A percentile compares a stretch with the other conserved stretches of the same genome.
phyloP scores from a whole-genome alignment of 2,797 vertebrate genomes.

The Smutsia gigantea region DNA sequence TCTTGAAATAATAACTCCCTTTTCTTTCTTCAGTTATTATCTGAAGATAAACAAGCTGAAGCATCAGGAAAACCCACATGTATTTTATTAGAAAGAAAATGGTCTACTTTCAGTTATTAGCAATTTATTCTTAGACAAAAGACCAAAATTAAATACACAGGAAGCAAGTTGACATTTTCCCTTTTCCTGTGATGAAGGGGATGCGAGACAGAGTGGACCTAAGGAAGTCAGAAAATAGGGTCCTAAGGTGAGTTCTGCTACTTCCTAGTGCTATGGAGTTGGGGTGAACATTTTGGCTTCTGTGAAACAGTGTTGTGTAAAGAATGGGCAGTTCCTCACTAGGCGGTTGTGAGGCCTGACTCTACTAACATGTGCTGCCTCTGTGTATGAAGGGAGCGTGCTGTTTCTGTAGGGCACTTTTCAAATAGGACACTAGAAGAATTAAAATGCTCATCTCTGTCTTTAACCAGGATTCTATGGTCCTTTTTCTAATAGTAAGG shows the following conservation, averaged over 20 bases:
- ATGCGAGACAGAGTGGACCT: not conserved
- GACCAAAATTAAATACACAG: not conserved
- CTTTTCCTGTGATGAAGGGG: not conserved
- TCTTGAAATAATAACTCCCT: not conserved
- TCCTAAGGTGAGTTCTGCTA: not conserved
- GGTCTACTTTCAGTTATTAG: not conserved
- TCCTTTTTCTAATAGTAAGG: not conserved
- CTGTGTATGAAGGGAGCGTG: not conserved
- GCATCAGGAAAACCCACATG: not conserved
- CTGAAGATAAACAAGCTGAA: not conserved
- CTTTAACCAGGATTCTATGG: not conserved
- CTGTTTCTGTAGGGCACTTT: not conserved
- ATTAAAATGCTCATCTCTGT: not conserved
- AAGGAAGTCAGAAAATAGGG: not conserved
- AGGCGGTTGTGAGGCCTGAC: too few species aligned
- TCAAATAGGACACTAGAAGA: not conserved
- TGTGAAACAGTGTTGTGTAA: not conserved
- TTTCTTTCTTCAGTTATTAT: not conserved
- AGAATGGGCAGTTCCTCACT: not conserved
- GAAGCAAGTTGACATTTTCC: not conserved
- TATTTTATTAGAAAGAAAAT: conserved; percentile 31
- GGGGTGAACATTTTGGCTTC: not conserved
- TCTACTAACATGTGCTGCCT: not conserved
- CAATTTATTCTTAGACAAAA: conserved; percentile 11
- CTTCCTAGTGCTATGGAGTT: not conserved